Evolutionary conservation across 2,888 invertebrate species (phyloP), one percentile per base, ranked within the genome.

Genomic region (Drosophila quinaria): DNA sequence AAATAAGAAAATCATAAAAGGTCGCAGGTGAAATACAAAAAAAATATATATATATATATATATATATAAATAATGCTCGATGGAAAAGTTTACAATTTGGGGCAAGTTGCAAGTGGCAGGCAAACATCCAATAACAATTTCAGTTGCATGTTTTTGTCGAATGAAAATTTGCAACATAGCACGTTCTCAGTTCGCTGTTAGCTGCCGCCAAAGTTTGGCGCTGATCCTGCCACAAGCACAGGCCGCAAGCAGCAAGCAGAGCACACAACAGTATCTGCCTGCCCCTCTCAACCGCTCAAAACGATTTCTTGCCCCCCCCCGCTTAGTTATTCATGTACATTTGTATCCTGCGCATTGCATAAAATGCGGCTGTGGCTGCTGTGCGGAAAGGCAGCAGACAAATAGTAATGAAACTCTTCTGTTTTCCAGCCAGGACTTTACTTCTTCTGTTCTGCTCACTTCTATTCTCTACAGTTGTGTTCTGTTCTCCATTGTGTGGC

Each of bases 341-440:
- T 86, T 87, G 89, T 89, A 87, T 86, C 89, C 89, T 86, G 89
- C 87, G 87, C 87, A 87, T 87, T 84, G 87, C 87, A 87, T 87
- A 87, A 89, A 89, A 82, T 87, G 83, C 83, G 88, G 81, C 88
- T 87, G 87, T 78, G 88, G 83, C 89, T 87, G 83, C 86, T 76
- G 86, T 88, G 87, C 89, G 87, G 88, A 87, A 87, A 89, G 89
- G 79, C 87, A 80, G 88, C 87, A 87, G 87, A 87, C 87, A 87
- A 87, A 87, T 87, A 71, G 87, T 85, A 89, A 89, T 89, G 89
- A 87, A 87, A 89, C 80, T 78, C 85, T 73, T 79, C 78, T 78
- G 68, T 68, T 72, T 61, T 61, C 52, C 70, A 61, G 70, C 73
- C 80, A 82, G 86, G 83, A 86, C 69, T 82, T 83, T 72, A 74